Evolutionary conservation across 2,113 vertebrate species (phyloP), one percentile per base, ranked within the genome.

Genomic region (Ancistrus triradiatus): DNA sequence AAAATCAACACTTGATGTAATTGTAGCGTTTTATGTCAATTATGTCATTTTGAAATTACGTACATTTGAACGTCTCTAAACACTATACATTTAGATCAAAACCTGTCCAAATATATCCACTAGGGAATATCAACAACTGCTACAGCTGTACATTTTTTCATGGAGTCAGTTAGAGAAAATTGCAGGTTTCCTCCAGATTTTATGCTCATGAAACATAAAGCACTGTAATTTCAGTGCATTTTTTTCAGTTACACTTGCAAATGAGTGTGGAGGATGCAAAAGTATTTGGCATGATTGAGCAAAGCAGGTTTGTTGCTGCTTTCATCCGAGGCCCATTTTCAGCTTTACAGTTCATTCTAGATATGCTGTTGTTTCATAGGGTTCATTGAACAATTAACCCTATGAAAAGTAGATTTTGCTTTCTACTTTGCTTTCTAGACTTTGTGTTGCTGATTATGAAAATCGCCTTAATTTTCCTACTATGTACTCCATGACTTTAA

Each of bases 131-230:
- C 50, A 56, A 44, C 28, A 22, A 17, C 25, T 10, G 27, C 19
- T 37, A 22, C 17, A 55, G 50, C 51, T 56, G 63, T 31, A 46
- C 51, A n/a, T n/a, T 53, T 65, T 43, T 18, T 40, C 63, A 43
- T 55, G 17, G 46, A 47, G 63, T 46, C 51, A 65, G 47, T 65
- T 65, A 47, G 40, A 65, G 63, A 65, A 65, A 65, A 65, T 65
- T 56, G 47, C 63, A 65, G 63, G 51, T 56, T 51, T 65, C 18
- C 28, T 56, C 28, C 42, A 44, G 27, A 65, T 65, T 65, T 56
- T 42, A 65, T 65, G 63, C 46, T 56, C 50, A 47, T 53, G n/a
- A 46, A 53, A 19, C 27, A 56, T 56, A 49, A 65, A 47, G 51
- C n/a, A n/a, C 63, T 65, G 27, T 65, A 65, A 65, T 65, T 65